Base-by-base conservation (phyloP, 2,888 invertebrate genomes). In the Thecocarcelia acutangulata region DNA sequence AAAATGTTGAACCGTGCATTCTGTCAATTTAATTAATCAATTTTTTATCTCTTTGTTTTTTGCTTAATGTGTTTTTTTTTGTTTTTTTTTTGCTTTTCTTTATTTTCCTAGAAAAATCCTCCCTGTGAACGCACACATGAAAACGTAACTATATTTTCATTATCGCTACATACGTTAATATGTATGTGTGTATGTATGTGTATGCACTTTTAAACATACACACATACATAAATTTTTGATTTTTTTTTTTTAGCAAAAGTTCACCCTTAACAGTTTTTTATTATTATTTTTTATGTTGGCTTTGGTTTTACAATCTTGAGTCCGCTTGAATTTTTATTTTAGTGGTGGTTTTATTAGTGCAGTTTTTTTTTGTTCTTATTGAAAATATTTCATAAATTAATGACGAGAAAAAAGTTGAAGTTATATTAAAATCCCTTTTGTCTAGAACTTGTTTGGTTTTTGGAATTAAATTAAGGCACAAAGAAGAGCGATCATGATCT, bases 11-110 rank as follows among this genome's bases (percentile, higher is more conserved):
- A 59, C 21, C 42, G 50, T 50, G 28, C 58, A 33, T 37, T 59
- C 50, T 75, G 59, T 44, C 68, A 66, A 75, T 75, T 59, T 75
- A 75, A 75, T 75, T 75, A 75, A 75, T 75, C 68, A 75, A 68
- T 66, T 75, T 73, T 73, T 46, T 68, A 61, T 75, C n/a, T 68
- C 58, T 68, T 75, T 58, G 48, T 75, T 59, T 74, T 66, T 40
- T 72, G 24, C 28, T 52, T 61, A 61, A 61, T 72, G 58, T 58
- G 37, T 70, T 46, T 48, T 56, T 61, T 59, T 59, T 28, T 46
- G 24, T 61, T 5, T n/a, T 17, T 1, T 54, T 68, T 4, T 68
- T n/a, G n/a, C n/a, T n/a, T n/a, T n/a, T n/a, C n/a, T 52, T 42
- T 13, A 28, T 24, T 40, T 64, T 48, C 48, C 13, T n/a, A 28